Base-by-base conservation (phyloP, 1,140 invertebrate species). In the Philaenus spumarius region DNA sequence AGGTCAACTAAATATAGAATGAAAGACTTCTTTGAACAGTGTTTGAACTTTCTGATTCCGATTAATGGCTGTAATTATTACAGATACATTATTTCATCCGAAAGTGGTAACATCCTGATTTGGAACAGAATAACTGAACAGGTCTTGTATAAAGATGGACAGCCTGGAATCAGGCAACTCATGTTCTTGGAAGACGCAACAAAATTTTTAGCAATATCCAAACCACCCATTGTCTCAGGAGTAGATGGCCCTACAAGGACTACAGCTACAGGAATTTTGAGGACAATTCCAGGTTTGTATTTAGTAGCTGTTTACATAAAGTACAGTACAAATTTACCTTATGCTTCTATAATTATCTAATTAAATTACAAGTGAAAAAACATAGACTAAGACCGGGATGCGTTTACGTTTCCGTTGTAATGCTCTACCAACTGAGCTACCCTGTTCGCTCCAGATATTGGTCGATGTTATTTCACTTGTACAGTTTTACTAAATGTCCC, bases 71-170 rank as follows among this genome's bases (percentile, higher is more conserved):
- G 12, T 59, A n/a, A 43, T 53, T 59, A 20, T 57, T 71, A 54
- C 54, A 83, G 82, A 56, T 83, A 82, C 64, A 89, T 98, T 0
- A 78, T 96, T 12, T 93, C 92, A 0, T 87, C 91, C 0, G 95
- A 98, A 70, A 95, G 93, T 1, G 94, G 93, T 0, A 91, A 92
- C 67, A 78, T 98, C 22, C 72, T 98, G 0, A 83, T 97, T 22
- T 98, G 95, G 95, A 89, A 95, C 66, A 78, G 92, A n/a, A 75
- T 83, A 34, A 87, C 86, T 1, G 84, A 89, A 62, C 82, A 87
- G 72, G 93, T 95, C 0, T 72, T 92, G 37, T 92, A 84, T 64
- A 89, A 90, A 76, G 84, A 91, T 67, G 84, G 87, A 65, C 89
- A 96, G 68, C 83, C 83, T 9, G 86, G 90, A 4, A 86, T 97